Percentiles rank a stretch among this genome's conserved stretches.
phyloP scores from a whole-genome alignment of 2,888 invertebrate genomes.

The Cephus rjabovi region DNA sequence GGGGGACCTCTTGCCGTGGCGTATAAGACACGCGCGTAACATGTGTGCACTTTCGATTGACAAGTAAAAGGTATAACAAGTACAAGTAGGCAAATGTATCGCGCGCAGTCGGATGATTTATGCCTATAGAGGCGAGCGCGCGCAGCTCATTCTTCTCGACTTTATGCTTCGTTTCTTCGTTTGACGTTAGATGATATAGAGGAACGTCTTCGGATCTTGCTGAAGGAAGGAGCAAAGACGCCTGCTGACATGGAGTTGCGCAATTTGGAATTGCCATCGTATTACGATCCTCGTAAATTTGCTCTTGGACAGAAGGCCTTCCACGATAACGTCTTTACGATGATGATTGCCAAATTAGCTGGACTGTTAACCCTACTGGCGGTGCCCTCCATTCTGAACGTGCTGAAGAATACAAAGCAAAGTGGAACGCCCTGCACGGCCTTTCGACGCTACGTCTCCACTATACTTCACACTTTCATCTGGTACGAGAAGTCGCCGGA shows the following conservation, averaged over 20 bases:
- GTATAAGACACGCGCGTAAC: too few species aligned
- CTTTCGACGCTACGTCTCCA: constrained; percentile 83
- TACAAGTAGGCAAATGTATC: too few species aligned
- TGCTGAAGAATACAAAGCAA: constrained; percentile 79
- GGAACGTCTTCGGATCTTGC: constrained; percentile 42
- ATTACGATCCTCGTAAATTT: constrained; percentile 77
- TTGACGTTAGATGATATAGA: constrained; percentile 40
- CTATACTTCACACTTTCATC: constrained; percentile 78
- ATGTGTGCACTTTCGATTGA: too few species aligned
- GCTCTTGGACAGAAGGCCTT: constrained; percentile 79
- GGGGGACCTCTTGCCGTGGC: too few species aligned
- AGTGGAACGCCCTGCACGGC: constrained; percentile 76
- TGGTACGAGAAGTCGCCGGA: constrained; percentile 81
- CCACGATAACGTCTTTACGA: constrained; percentile 75
- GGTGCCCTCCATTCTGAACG: constrained; percentile 78
- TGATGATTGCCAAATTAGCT: constrained; percentile 79
- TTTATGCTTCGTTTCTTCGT: too few species aligned
- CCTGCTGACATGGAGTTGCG: constrained; percentile 42
- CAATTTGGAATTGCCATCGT: constrained; percentile 72
- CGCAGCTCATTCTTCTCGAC: too few species aligned
- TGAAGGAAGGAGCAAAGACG: constrained; percentile 46
- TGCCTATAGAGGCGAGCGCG: too few species aligned
- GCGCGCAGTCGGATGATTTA: too few species aligned
- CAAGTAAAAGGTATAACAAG: too few species aligned
- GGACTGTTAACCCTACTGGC: constrained; percentile 82